Evolutionary conservation across 1,140 invertebrate genomes (phyloP).

Genomic region (Trissolcus basalis): DNA sequence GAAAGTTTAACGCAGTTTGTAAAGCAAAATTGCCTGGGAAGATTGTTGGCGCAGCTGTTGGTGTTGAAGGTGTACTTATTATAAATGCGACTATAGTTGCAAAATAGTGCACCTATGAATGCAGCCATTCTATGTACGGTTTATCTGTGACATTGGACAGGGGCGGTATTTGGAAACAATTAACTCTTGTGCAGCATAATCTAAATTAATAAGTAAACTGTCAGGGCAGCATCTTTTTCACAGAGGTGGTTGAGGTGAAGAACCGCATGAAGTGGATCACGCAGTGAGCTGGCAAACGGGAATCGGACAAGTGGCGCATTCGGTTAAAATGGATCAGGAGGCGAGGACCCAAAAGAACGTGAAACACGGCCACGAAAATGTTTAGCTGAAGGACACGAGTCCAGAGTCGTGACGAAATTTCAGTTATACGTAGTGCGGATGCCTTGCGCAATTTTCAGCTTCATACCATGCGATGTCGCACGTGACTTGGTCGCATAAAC

Average conservation of each 20-base stretch:
- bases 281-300: slow-evolving; percentile 49
- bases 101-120: neutral
- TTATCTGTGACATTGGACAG: slow-evolving; percentile 8
- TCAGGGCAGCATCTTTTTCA: slow-evolving; percentile 65
- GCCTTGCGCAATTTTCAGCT: slow-evolving; percentile 24
- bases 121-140: slow-evolving; percentile 4
- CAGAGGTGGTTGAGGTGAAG: slow-evolving; percentile 61
- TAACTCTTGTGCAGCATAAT: slow-evolving; percentile 74
- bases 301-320: slow-evolving; percentile 68
- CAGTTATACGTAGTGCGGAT: slow-evolving; percentile 1
- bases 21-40: no score
- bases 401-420: slow-evolving; percentile 26
- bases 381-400: slow-evolving; percentile 20
- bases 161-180: slow-evolving; percentile 64
- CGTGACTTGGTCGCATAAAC: slow-evolving; percentile 37
- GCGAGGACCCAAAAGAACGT: slow-evolving; percentile 56
- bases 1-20: no score
- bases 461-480: slow-evolving; percentile 21
- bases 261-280: slow-evolving; percentile 66
- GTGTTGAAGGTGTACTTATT: no score
- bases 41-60: no score
- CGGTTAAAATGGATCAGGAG: slow-evolving; percentile 71
- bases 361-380: slow-evolving; percentile 36
- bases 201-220: slow-evolving; percentile 76
- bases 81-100: no score